Evolutionary conservation across 1,140 invertebrate species (phyloP).

Genomic region (Drosophila azteca): DNA sequence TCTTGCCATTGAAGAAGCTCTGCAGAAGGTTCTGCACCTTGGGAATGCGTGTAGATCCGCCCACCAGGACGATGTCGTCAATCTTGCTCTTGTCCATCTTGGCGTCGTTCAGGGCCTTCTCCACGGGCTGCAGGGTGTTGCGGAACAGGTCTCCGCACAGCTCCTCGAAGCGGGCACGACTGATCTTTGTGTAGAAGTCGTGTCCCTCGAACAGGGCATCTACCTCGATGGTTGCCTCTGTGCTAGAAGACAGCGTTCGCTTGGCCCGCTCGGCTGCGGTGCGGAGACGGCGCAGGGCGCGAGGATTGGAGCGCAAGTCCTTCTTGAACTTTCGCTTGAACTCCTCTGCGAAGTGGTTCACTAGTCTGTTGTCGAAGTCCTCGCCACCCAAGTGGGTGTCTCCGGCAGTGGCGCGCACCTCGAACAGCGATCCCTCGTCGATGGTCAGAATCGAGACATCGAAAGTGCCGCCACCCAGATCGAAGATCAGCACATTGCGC

Average conservation of each 20-base stretch:
- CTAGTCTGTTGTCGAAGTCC: conserved; percentile 93
- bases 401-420: conserved; percentile 91
- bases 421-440: conserved; percentile 91
- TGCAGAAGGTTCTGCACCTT: conserved; percentile 87
- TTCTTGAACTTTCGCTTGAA: conserved; percentile 92
- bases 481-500: conserved; percentile 89
- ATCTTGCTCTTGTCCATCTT: conserved; percentile 89
- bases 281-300: conserved; percentile 89
- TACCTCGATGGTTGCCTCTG: conserved; percentile 89
- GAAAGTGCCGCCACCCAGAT: conserved; percentile 90
- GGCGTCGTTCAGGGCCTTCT: conserved; percentile 89
- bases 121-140: conserved; percentile 88
- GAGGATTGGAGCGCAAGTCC: conserved; percentile 89
- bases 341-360: conserved; percentile 89
- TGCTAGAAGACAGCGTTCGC: conserved; percentile 87
- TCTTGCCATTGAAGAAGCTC: conserved; percentile 87
- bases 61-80: conserved; percentile 87
- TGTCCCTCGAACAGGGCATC: conserved; percentile 89
- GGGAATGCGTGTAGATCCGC: conserved; percentile 87
- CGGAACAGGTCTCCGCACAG: conserved; percentile 92
- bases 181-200: conserved; percentile 93
- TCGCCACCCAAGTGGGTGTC: conserved; percentile 91
- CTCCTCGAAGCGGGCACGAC: conserved; percentile 93
- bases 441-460: conserved; percentile 95
- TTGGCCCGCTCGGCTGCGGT: conserved; percentile 90